These are phyloP conservation scores for Leptocoma aspasia DNA, from an alignment of 2,113 vertebrate genomes.

Conservation along the genomic window DNA sequence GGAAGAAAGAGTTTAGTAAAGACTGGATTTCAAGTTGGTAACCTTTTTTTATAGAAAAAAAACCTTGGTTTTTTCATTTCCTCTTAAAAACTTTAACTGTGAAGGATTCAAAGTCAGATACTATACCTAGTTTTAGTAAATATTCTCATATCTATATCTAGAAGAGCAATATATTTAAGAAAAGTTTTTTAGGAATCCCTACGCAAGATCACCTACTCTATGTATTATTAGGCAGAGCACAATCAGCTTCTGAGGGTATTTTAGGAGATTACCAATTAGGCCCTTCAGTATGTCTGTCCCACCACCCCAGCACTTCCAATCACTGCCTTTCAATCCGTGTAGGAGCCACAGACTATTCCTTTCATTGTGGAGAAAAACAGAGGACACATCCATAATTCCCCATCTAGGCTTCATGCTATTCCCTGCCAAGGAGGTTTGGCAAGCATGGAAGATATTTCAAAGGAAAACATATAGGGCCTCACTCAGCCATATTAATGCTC, in stretches of 20 bases:
- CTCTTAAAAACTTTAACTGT: neutral
- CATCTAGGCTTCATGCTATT: neutral
- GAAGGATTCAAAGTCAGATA: neutral
- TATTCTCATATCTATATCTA: neutral
- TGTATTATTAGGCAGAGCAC: neutral
- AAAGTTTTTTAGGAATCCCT: neutral
- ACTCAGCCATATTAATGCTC: slow-evolving; percentile 5
- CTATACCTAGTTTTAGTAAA: neutral
- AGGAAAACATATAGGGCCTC: slow-evolving; percentile 32
- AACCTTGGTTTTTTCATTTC: neutral
- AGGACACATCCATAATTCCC: neutral
- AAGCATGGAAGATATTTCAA: neutral
- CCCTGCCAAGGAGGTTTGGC: neutral
- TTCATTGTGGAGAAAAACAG: neutral
- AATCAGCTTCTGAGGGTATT: neutral
- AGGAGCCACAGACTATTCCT: neutral
- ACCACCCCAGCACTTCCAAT: neutral
- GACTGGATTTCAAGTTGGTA: neutral
- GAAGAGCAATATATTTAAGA: neutral
- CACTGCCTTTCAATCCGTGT: neutral
- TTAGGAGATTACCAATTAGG: neutral
- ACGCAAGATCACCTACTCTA: too few species aligned
- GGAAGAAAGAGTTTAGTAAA: neutral
- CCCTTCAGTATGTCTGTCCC: neutral
- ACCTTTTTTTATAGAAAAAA: neutral